Conservation (phyloP, 1,140 invertebrate species). For the Lysiphlebus fabarum region DNA sequence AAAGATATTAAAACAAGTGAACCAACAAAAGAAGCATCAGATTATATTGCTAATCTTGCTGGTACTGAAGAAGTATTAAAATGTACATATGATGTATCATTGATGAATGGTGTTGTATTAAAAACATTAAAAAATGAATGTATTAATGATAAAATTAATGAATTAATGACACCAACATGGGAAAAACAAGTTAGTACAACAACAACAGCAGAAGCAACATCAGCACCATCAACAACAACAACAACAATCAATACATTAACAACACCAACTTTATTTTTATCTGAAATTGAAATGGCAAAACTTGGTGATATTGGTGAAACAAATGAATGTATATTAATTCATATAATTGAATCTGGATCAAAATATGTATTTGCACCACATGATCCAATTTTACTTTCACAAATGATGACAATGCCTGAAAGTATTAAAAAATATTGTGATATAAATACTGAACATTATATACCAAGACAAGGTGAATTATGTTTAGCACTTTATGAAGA, state of each 20-base stretch:
- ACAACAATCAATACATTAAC: neutral
- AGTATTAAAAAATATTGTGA: slow-evolving; percentile 36
- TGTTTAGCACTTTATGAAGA: slow-evolving; percentile 40
- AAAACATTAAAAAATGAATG: slow-evolving; percentile 23
- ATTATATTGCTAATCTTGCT: slow-evolving; percentile 34
- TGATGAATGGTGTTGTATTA: slow-evolving; percentile 35
- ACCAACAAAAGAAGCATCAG: slow-evolving; percentile 35
- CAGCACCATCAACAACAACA: neutral
- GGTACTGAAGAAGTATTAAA: slow-evolving; percentile 30
- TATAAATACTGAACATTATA: slow-evolving; percentile 33
- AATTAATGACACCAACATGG: slow-evolving; percentile 36
- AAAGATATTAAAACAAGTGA: slow-evolving; percentile 38
- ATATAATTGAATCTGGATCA: slow-evolving; percentile 17
- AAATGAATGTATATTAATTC: slow-evolving; percentile 25
- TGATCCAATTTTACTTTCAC: slow-evolving; percentile 32
- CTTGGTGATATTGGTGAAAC: slow-evolving; percentile 40
- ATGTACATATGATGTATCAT: slow-evolving; percentile 31
- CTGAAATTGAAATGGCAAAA: slow-evolving; percentile 26
- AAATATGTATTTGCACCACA: slow-evolving; percentile 28
- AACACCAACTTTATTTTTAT: slow-evolving; percentile 24
- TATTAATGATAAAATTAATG: slow-evolving; percentile 39
- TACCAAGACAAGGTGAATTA: slow-evolving; percentile 43
- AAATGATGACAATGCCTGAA: slow-evolving; percentile 33
- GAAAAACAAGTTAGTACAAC: slow-evolving; percentile 22
- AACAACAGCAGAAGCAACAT: neutral